These are phyloP conservation scores for Ctenochaetus hawaiiensis DNA, from an alignment of 2,797 vertebrate genomes.

Conservation along the genomic window DNA sequence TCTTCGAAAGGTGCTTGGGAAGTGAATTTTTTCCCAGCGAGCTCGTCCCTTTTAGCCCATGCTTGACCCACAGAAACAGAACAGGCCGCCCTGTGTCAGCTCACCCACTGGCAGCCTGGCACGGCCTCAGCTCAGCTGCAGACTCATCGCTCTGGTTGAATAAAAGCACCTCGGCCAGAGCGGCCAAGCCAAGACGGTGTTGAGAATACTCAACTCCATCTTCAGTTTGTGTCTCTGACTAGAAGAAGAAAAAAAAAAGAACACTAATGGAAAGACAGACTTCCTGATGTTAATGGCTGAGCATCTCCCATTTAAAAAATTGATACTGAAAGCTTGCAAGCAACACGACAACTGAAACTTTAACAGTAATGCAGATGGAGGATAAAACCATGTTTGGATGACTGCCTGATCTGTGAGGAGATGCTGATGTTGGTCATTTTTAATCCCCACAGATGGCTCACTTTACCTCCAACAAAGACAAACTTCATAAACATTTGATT, in stretches of 20 bases:
- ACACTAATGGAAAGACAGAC: background rate
- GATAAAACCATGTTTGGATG: background rate
- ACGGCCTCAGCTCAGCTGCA: conserved; percentile 61
- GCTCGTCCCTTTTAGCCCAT: conserved; percentile 31
- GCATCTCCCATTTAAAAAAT: background rate
- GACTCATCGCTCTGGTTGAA: conserved; percentile 44
- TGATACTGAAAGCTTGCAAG: background rate
- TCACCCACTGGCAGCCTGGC: conserved; percentile 56
- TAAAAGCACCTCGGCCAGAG: conserved; percentile 49
- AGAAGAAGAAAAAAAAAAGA: background rate
- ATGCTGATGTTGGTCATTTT: background rate
- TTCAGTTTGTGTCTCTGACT: background rate
- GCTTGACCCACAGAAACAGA: conserved; percentile 47
- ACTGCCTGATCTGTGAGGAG: background rate
- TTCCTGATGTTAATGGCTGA: background rate
- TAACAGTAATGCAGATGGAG: background rate
- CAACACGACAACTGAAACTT: background rate
- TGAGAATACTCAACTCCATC: conserved; percentile 39
- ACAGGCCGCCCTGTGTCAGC: conserved; percentile 58
- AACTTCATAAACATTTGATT: background rate
- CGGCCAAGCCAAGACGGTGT: conserved; percentile 13
- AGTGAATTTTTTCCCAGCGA: conserved; percentile 34
- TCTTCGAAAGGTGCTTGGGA: conserved; percentile 23
- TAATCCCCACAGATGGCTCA: background rate
- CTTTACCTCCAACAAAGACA: background rate